Evolutionary conservation across 1,140 invertebrate genomes (phyloP).

Genomic region (Brachionus rotundiformis): DNA sequence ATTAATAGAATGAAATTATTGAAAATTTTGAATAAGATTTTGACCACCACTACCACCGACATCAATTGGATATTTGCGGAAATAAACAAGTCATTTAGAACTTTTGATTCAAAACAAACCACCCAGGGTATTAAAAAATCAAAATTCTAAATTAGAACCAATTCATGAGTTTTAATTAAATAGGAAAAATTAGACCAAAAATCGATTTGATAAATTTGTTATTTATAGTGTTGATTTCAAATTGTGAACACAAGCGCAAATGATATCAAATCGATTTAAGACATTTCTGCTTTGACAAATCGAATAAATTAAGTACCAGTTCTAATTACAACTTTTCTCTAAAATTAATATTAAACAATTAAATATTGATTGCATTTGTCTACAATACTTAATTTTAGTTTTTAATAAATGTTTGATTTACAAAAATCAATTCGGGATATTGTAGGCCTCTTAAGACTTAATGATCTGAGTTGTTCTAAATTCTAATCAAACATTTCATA

Average conservation of each 20-base stretch:
- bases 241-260: constrained; percentile 6
- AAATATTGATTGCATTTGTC: constrained; percentile 18
- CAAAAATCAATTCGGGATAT: background rate
- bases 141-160: background rate
- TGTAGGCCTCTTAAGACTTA: background rate
- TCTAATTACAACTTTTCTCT: constrained; percentile 3
- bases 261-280: constrained; percentile 1
- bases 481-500: background rate
- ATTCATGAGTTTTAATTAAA: constrained; percentile 21
- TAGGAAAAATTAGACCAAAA: constrained; percentile 1
- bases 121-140: background rate
- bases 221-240: constrained; percentile 1
- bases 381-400: background rate
- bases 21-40: too few species aligned
- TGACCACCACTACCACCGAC: too few species aligned
- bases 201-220: background rate
- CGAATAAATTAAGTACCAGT: background rate
- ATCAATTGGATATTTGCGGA: background rate
- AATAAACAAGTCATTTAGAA: background rate
- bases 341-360: background rate
- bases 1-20: too few species aligned
- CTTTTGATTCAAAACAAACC: background rate
- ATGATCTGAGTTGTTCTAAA: background rate
- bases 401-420: constrained; percentile 38
- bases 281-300: background rate